A percentile compares a stretch with the other conserved stretches of the same genome.
These are phyloP conservation scores for Liodrosophila aerea DNA, from an alignment of 2,888 invertebrate species.

Conservation along the genomic window DNA sequence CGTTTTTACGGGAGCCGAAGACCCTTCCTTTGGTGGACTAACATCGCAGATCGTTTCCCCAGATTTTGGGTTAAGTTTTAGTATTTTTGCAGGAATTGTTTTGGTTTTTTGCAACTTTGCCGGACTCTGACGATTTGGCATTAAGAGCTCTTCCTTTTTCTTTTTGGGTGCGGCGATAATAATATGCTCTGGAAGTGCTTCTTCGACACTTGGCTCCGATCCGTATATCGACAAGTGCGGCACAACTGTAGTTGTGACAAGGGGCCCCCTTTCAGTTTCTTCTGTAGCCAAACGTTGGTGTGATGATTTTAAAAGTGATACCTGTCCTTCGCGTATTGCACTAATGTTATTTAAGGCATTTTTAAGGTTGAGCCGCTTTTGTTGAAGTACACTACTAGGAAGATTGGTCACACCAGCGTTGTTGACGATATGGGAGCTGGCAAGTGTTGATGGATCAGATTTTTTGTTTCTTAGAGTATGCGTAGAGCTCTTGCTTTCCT, in stretches of 20 bases:
- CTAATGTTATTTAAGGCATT: constrained; percentile 74
- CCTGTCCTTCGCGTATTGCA: constrained; percentile 70
- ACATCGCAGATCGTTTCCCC: constrained; percentile 10
- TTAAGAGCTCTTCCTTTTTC: constrained; percentile 52
- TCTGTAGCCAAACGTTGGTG: constrained; percentile 38
- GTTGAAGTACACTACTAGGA: constrained; percentile 64
- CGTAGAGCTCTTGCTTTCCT: constrained; percentile 37
- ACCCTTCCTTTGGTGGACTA: constrained; percentile 24
- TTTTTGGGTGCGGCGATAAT: constrained; percentile 69
- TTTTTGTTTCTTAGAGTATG: constrained; percentile 10
- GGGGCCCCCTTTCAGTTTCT: constrained; percentile 40
- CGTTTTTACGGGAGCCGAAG: constrained; percentile 17
- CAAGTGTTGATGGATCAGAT: too few relatives aligned
- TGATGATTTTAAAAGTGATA: constrained; percentile 72
- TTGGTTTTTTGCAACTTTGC: constrained; percentile 35
- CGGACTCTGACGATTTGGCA: constrained; percentile 20
- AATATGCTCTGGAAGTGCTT: constrained; percentile 65
- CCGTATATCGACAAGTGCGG: constrained; percentile 47
- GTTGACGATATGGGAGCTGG: constrained; percentile 5
- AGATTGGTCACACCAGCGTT: constrained; percentile 43
- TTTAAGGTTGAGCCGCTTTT: constrained; percentile 78
- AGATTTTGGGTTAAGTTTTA: background rate
- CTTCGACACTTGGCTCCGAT: constrained; percentile 59
- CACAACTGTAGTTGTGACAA: constrained; percentile 47
- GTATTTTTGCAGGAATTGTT: constrained; percentile 19